A percentile compares a stretch with the other conserved stretches of the same genome.
Conservation (phyloP, 2,888 invertebrate genomes). For the Agrochola litura region DNA sequence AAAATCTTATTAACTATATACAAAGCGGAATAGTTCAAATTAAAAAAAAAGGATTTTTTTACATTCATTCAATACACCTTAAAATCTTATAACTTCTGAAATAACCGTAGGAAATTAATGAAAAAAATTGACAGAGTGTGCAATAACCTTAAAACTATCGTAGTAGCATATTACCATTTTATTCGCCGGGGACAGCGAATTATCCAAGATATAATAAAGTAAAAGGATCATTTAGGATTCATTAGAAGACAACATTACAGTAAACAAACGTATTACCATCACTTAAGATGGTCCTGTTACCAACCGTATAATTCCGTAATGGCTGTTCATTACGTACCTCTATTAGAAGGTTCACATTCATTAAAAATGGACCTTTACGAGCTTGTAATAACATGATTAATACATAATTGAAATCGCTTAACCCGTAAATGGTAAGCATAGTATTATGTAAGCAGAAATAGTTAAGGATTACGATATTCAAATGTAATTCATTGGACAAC, state of each 20-base stretch:
- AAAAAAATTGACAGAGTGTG: no score
- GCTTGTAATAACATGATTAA: conserved; percentile 36
- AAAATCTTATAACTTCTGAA: no score
- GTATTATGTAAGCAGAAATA: conserved; percentile 40
- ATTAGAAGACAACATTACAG: neutral
- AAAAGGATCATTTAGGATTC: neutral
- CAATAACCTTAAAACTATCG: no score
- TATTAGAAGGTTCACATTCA: neutral
- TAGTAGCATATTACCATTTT: no score
- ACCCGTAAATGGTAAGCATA: conserved; percentile 15
- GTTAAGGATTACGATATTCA: conserved; percentile 37
- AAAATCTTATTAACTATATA: no score
- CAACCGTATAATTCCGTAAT: conserved; percentile 3
- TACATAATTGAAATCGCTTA: conserved; percentile 22
- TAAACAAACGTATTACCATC: neutral
- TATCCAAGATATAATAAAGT: no score
- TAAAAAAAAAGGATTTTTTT: no score
- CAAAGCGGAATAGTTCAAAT: no score
- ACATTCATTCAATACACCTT: no score
- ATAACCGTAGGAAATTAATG: no score
- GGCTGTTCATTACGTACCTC: conserved; percentile 1
- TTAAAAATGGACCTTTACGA: conserved; percentile 16
- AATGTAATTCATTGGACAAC: conserved; percentile 40
- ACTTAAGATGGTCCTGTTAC: neutral
- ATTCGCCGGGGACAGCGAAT: no score